Base-by-base conservation (phyloP, 2,888 invertebrate species). In the Dynastes maya region DNA sequence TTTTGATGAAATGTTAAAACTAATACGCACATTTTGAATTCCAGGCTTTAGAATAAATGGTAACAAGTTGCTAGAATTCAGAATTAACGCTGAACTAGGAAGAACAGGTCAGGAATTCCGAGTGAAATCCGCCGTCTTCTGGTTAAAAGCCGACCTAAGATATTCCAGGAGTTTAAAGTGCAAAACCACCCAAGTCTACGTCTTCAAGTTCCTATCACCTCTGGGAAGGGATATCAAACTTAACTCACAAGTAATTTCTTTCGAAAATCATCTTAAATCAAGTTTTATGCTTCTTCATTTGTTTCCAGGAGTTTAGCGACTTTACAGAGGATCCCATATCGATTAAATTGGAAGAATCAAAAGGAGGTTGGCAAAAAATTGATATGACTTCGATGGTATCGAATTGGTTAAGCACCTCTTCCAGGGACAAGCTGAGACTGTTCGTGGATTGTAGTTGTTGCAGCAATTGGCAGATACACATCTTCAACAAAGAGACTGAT, bases 381-480 rank as follows among this genome's bases (percentile, higher is more conserved):
- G 96, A 97, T 89, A 91, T 97, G 84, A 96, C 96, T 81, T 90
- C 91, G 80, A 94, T 94, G 70, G 95, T 95, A 79, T 92, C 93
- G 83, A 91, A 91, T 83, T 97, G 96, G 96, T 93, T 94, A 86
- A 82, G 85, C 22, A 65, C 64, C n/a, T 77, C 72, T 4, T 11
- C 76, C 2, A 65, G 78, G 82, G 40, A 89, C 89, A 93, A 92
- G 84, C 91, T 97, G 83, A 93, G 94, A 76, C 90, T 97, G 78
- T 91, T 97, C 84, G 94, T 97, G 83, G 96, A 96, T 89, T 96
- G 96, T 89, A 94, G 94, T 84, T 96, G 96, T 78, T 96, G 96
- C 89, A 95, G 95, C 87, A 93, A 93, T 91, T 94, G 89, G 94
- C 92, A 94, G 82, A 90, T 95, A 84, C 92, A 93, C 83, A 89